phyloP scores from a whole-genome alignment of 2,888 invertebrate species.

The Brenthis ino region DNA sequence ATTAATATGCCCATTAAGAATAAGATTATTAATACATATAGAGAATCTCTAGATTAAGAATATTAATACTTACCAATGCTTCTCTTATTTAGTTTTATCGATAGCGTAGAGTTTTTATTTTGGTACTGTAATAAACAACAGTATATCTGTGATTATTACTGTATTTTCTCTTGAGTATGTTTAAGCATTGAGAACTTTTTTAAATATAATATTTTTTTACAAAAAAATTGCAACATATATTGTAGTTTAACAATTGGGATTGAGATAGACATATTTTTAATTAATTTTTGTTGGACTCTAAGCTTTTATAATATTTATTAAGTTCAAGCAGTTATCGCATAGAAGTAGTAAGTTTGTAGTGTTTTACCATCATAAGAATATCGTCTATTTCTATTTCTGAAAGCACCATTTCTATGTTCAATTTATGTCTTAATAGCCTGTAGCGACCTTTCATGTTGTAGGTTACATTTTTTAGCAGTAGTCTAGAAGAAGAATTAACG shows the following conservation, averaged over 20 bases:
- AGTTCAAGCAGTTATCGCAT: too few relatives aligned
- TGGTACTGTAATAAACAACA: constrained; percentile 45
- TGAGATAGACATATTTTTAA: too few relatives aligned
- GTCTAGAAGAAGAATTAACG: constrained; percentile 42
- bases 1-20: too few relatives aligned
- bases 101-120: constrained; percentile 38
- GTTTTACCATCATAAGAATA: constrained; percentile 56
- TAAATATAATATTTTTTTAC: too few relatives aligned
- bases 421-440: constrained; percentile 53
- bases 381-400: constrained; percentile 52
- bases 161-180: not conserved
- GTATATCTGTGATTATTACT: not conserved
- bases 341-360: not conserved
- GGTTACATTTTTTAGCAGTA: constrained; percentile 57
- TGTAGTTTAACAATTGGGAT: too few relatives aligned
- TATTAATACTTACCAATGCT: constrained; percentile 49
- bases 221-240: too few relatives aligned
- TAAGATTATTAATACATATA: constrained; percentile 36
- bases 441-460: constrained; percentile 63
- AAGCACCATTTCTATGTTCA: constrained; percentile 54
- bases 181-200: too few relatives aligned
- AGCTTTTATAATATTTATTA: too few relatives aligned
- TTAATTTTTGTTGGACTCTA: too few relatives aligned
- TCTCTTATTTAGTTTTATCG: constrained; percentile 39
- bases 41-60: not conserved